A percentile compares a stretch with the other conserved stretches of the same genome.
phyloP scores from a whole-genome alignment of 2,888 invertebrate species.

The Caenorhabditis becei region DNA sequence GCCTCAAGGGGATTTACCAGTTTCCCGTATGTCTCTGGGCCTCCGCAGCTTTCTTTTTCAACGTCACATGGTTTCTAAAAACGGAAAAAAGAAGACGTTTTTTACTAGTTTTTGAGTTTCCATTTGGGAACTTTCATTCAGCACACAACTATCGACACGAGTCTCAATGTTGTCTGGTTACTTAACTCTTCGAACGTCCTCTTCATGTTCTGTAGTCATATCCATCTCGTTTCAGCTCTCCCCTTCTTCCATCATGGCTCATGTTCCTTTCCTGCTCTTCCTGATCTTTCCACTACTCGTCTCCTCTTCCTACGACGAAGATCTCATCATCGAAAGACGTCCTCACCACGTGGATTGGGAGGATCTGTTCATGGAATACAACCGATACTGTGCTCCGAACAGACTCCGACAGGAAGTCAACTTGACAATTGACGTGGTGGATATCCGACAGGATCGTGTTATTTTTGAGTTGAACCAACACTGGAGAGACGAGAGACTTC shows the following conservation, averaged over 20 bases:
- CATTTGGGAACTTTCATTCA: too few species aligned
- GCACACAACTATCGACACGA: too few species aligned
- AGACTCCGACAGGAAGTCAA: conserved; percentile 38
- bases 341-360: conserved; percentile 61
- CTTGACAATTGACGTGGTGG: conserved; percentile 35
- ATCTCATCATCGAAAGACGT: conserved; percentile 56
- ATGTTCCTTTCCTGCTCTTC: conserved; percentile 1
- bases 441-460: conserved; percentile 10
- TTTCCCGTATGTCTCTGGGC: neutral
- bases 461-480: conserved; percentile 47
- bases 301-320: conserved; percentile 33
- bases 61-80: neutral
- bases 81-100: neutral
- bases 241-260: neutral
- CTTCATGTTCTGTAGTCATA: too few species aligned
- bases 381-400: conserved; percentile 54
- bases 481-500: conserved; percentile 57
- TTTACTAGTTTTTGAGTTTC: neutral
- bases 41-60: neutral
- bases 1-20: conserved; percentile 40
- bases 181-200: too few species aligned
- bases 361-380: conserved; percentile 62
- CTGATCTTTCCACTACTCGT: conserved; percentile 15
- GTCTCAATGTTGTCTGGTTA: too few species aligned
- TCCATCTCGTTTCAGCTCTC: neutral